Conservation (phyloP, 2,113 vertebrate species). For the Ardeotis arabs region DNA sequence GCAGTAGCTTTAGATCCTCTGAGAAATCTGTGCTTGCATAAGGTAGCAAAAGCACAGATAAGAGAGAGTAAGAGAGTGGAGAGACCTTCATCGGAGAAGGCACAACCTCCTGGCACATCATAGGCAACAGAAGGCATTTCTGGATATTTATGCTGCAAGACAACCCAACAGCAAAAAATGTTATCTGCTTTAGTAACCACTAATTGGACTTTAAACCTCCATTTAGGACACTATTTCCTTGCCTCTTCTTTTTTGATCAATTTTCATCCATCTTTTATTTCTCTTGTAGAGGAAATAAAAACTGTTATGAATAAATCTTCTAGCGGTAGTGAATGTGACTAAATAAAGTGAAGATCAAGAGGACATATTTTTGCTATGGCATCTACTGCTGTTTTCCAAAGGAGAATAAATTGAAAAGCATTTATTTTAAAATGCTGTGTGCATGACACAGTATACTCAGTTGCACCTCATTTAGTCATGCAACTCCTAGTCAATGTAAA, state of each 20-base stretch:
- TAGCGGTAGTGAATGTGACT: neutral
- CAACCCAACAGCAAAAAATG: neutral
- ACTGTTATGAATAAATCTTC: neutral
- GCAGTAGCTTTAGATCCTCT: neutral
- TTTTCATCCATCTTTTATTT: neutral
- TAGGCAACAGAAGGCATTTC: neutral
- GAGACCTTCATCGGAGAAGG: neutral
- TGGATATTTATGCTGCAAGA: neutral
- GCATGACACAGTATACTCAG: neutral
- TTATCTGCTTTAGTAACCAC: neutral
- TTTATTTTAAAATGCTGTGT: neutral
- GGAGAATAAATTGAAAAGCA: neutral
- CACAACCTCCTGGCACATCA: neutral
- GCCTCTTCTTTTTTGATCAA: neutral
- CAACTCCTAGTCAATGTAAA: neutral
- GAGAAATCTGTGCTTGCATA: neutral
- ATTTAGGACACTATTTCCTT: neutral
- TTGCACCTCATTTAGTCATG: neutral
- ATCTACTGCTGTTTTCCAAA: neutral
- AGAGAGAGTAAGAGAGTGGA: neutral
- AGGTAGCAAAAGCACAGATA: neutral
- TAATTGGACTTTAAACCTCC: neutral
- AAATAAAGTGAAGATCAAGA: neutral
- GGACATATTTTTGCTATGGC: neutral
- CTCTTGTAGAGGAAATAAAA: neutral